Evolutionary conservation across 2,888 invertebrate genomes (phyloP).

Genomic region (Pachycephus smyrnensis): DNA sequence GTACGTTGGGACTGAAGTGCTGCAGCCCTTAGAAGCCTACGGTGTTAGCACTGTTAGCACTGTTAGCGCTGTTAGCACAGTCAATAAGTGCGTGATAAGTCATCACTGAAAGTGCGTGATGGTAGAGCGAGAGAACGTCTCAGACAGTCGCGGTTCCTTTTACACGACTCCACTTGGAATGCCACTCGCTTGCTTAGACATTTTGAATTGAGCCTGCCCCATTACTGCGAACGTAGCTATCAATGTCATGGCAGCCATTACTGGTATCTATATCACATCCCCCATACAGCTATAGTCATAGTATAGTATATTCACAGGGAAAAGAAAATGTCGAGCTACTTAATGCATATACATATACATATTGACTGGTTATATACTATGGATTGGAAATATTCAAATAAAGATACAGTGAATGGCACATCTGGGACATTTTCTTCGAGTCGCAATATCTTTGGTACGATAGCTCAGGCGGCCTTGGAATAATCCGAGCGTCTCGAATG

Average conservation of each 20-base stretch:
- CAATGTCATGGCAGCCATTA: background rate
- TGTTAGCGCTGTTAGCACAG: constrained; percentile 9
- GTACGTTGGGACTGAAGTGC: constrained; percentile 19
- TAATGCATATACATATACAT: background rate
- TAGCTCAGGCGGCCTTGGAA: background rate
- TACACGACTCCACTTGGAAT: constrained; percentile 1
- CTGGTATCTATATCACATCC: background rate
- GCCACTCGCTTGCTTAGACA: background rate
- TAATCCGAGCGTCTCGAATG: background rate
- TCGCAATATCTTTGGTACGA: background rate
- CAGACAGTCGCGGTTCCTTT: constrained; percentile 1
- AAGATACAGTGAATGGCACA: background rate
- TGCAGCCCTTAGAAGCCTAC: constrained; percentile 28
- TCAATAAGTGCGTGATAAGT: constrained; percentile 14
- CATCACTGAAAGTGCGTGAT: constrained; percentile 4
- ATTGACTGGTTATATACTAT: background rate
- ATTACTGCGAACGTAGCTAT: background rate
- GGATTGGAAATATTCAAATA: background rate
- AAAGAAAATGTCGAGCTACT: background rate
- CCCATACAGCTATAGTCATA: background rate
- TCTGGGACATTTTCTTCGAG: background rate
- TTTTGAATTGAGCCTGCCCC: background rate
- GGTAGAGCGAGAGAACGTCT: background rate
- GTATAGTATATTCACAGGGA: background rate
- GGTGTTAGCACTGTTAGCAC: background rate